These are phyloP conservation scores for Dicerorhinus sumatrensis DNA, from an alignment of 2,113 vertebrate species.

Conservation along the genomic window DNA sequence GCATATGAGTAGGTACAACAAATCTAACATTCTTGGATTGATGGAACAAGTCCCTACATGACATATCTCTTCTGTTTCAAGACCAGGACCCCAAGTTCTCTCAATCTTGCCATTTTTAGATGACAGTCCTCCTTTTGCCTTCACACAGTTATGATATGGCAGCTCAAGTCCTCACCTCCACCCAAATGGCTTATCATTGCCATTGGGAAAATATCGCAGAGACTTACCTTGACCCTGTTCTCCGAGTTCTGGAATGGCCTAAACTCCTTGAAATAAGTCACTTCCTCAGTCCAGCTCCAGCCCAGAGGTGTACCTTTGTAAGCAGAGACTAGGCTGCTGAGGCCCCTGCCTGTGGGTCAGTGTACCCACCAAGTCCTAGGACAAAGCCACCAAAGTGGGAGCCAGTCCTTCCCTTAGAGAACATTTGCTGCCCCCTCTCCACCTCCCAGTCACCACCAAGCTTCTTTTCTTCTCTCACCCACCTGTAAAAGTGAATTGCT, in stretches of 20 bases:
- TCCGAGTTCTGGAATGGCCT: background rate
- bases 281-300: background rate
- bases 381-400: background rate
- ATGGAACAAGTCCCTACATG: background rate
- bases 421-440: background rate
- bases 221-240: background rate
- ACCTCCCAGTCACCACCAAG: background rate
- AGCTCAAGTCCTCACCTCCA: background rate
- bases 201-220: background rate
- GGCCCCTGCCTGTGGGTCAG: background rate
- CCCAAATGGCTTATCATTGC: background rate
- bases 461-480: background rate
- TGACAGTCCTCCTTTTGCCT: background rate
- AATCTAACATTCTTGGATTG: background rate
- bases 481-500: background rate
- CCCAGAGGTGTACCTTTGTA: background rate
- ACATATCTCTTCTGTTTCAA: background rate
- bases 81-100: background rate
- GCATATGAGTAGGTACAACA: background rate
- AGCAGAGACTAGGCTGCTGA: background rate
- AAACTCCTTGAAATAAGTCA: background rate
- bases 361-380: background rate
- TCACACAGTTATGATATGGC: background rate
- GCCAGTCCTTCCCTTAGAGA: background rate
- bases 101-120: background rate